Evolutionary conservation across 2,797 vertebrate species (phyloP).

Genomic region (Sternarchorhynchus goeldii): DNA sequence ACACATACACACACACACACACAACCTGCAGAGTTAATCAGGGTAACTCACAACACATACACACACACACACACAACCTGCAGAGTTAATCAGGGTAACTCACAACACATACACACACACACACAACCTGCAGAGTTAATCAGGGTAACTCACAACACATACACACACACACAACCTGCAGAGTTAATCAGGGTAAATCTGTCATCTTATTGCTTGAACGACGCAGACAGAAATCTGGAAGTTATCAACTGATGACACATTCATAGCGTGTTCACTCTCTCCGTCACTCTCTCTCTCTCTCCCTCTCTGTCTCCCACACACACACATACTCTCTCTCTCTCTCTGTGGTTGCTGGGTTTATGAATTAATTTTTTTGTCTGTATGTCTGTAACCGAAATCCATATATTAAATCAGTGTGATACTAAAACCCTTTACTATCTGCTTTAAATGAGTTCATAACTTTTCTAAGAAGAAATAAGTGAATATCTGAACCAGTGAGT

Average conservation of each 20-base stretch:
- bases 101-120: neutral
- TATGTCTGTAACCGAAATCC: no score
- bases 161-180: neutral
- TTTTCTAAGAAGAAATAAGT: no score
- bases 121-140: neutral
- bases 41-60: neutral
- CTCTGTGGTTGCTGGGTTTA: no score
- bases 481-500: conserved; percentile 8
- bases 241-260: neutral
- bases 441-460: no score
- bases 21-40: neutral
- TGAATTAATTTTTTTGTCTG: no score
- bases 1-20: conserved; percentile 12
- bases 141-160: neutral
- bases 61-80: neutral
- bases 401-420: no score
- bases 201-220: conserved; percentile 16
- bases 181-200: conserved; percentile 11
- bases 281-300: neutral
- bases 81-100: neutral
- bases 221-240: conserved; percentile 16
- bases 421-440: no score
- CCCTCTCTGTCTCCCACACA: neutral
- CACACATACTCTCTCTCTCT: neutral
- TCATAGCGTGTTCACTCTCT: conserved; percentile 14